These are phyloP conservation scores for Invenusta paracnida DNA, from an alignment of 2,888 invertebrate species.

Conservation along the genomic window DNA sequence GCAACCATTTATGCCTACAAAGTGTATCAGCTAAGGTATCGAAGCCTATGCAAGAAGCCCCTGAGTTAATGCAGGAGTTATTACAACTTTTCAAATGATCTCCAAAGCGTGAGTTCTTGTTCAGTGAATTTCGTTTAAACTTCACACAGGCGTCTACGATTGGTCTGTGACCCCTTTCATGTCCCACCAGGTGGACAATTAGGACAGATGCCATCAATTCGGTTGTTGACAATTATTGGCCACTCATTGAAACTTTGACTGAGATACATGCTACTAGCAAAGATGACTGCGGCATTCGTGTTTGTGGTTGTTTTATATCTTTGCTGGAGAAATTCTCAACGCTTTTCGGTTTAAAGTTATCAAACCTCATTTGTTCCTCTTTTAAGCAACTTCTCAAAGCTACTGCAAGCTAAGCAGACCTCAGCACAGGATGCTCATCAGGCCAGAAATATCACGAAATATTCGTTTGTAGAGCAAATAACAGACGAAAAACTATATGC, in stretches of 20 bases:
- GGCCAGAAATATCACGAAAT: neutral
- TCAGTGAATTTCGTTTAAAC: neutral
- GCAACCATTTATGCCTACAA: neutral
- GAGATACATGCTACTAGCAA: neutral
- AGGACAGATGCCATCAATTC: neutral
- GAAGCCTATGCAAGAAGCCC: neutral
- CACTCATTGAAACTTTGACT: neutral
- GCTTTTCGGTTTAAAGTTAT: neutral
- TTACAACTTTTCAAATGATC: neutral
- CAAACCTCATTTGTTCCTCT: neutral
- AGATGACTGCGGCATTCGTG: neutral
- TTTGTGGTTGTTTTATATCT: neutral
- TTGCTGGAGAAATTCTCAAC: neutral
- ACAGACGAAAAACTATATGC: neutral
- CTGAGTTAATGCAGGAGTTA: neutral
- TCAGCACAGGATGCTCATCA: neutral
- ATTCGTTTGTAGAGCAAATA: neutral
- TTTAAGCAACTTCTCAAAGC: neutral
- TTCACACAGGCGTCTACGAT: neutral
- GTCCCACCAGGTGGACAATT: neutral
- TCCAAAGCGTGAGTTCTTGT: neutral
- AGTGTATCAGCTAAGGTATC: neutral
- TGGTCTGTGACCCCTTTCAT: neutral
- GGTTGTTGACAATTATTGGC: neutral
- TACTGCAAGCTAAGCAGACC: neutral